Conservation (phyloP, 2,797 vertebrate species). For the Trachops cirrhosus region DNA sequence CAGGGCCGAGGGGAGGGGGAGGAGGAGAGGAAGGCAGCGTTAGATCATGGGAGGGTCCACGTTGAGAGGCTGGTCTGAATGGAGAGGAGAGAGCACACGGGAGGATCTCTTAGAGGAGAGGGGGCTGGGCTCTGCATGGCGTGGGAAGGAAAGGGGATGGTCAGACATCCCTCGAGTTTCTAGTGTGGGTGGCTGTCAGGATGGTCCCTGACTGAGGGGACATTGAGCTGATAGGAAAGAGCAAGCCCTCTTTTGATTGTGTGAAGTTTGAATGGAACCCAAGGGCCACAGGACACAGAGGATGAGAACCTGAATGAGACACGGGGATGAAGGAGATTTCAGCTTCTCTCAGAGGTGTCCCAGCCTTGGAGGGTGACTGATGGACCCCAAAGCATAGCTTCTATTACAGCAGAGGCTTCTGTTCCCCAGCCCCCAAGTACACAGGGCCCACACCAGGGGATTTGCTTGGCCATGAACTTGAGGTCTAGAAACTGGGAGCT, state of each 20-base stretch:
- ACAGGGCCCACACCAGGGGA: rapidly evolving
- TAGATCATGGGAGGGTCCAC: not conserved
- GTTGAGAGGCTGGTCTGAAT: not conserved
- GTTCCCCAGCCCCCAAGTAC: not conserved
- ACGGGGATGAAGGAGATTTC: not conserved
- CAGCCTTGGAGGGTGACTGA: not conserved
- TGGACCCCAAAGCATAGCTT: not conserved
- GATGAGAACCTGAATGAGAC: not conserved
- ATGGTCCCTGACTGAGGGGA: not conserved
- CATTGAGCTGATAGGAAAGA: not conserved
- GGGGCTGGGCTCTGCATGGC: not conserved
- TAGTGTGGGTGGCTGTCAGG: not conserved
- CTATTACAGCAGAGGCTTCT: not conserved
- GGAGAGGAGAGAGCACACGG: not conserved
- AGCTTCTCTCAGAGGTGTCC: not conserved
- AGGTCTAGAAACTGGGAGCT: not conserved
- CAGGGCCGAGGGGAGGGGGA: not conserved
- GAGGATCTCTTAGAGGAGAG: not conserved
- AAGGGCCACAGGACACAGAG: not conserved
- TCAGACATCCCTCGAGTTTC: not conserved
- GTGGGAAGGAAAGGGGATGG: not conserved
- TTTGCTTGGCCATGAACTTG: no score
- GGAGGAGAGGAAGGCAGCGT: not conserved
- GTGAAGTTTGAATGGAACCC: not conserved
- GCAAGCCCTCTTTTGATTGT: not conserved